A percentile compares a stretch with the other conserved stretches of the same genome.
Evolutionary conservation across 2,113 vertebrate genomes (phyloP).

Genomic region (Phrynosoma platyrhinos): DNA sequence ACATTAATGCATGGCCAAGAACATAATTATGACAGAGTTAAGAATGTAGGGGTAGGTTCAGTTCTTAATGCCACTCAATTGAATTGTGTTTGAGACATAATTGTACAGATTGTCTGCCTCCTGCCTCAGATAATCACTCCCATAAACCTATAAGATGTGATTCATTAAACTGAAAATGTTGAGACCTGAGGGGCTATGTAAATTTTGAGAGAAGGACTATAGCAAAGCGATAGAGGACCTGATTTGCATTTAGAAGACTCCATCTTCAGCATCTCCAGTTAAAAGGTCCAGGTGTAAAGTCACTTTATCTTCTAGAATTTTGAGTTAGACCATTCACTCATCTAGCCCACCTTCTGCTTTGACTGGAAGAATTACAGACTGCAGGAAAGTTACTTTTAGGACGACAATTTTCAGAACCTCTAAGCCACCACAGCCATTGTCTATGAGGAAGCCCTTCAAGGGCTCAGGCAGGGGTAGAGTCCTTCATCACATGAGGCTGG

Average conservation of each 20-base stretch:
- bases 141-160: background rate
- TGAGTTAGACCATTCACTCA: background rate
- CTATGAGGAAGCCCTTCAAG: background rate
- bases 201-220: background rate
- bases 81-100: background rate
- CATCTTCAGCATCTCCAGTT: background rate
- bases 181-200: background rate
- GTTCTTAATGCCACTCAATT: background rate
- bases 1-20: background rate
- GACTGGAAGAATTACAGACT: too few species aligned
- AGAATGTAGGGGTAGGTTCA: background rate
- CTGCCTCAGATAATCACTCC: background rate
- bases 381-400: too few species aligned
- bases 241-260: background rate
- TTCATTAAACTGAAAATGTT: background rate
- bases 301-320: too few species aligned
- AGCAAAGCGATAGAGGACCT: background rate
- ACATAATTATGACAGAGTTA: background rate
- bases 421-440: too few species aligned
- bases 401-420: too few species aligned
- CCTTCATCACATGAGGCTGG: background rate
- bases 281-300: background rate
- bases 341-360: background rate
- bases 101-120: background rate
- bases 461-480: background rate